Evolutionary conservation across 2,113 vertebrate genomes (phyloP), one percentile per base, ranked within the genome.

Genomic region (Athene noctua): DNA sequence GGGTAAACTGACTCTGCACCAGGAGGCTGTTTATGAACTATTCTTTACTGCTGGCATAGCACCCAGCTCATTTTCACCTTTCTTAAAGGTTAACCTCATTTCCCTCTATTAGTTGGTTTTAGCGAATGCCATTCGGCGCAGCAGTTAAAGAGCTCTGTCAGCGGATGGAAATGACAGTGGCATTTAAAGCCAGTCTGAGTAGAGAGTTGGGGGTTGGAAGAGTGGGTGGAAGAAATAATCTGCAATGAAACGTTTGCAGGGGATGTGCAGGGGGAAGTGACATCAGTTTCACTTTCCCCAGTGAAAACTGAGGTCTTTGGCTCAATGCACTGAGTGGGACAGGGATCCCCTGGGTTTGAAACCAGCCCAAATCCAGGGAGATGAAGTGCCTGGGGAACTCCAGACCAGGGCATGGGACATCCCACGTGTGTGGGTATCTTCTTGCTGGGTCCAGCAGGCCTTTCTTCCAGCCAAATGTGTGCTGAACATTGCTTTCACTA

Each of bases 31-130:
- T 97, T 97, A 97, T 96, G 96, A 94, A 92, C 91, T 95, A 52
- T 89, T 91, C 78, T 70, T 96, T 92, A 89, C 85, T 92, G 95
- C 97, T 96, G 86, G 92, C 88, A 85, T 86, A 96, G 92, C 83
- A 90, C 67, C 80, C 30, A 0, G 72, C 94, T 96, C 93, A 0
- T 96, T 96, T 94, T 96, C 95, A 95, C 92, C 91, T 94, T 95
- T 96, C 92, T 96, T 94, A 97, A 97, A 97, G 96, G 96, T 97
- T 97, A 97, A 96, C 95, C 86, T 97, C 94, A 92, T 97, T 97
- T 97, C 87, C 96, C 67, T 97, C 96, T 96, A 93, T 96, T 94
- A 97, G 96, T 97, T 97, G 97, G 94, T 97, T 97, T 97, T 97
- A 97, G 95, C 44, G 86, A 97, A 94, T 94, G 94, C 86, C 91